phyloP scores from a whole-genome alignment of 1,140 invertebrate genomes.

The Plectus sambesii region DNA sequence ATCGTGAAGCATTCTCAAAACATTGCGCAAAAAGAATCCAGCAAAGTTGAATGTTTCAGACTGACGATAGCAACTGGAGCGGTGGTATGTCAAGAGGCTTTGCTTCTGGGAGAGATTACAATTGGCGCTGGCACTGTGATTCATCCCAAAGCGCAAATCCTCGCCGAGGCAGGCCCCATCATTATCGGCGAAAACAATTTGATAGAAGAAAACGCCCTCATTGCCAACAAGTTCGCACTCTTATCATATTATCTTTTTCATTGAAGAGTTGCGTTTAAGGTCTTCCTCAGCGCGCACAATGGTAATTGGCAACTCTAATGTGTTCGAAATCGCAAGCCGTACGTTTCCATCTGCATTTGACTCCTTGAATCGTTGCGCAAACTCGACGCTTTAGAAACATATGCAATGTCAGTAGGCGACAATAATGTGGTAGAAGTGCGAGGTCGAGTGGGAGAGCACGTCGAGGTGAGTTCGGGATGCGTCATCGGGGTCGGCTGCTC shows the following conservation, averaged over 20 bases:
- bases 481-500: constrained; percentile 76
- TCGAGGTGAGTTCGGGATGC: constrained; percentile 75
- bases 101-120: constrained; percentile 78
- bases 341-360: no score
- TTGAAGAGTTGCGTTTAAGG: constrained; percentile 5
- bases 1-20: no score
- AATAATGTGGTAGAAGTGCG: constrained; percentile 28
- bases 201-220: constrained; percentile 80
- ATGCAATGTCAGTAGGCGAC: no score
- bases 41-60: no score
- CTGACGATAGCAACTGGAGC: constrained; percentile 72
- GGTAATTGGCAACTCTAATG: constrained; percentile 82
- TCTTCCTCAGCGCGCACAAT: constrained; percentile 49
- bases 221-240: constrained; percentile 58
- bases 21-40: no score
- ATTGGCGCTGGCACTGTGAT: constrained; percentile 74
- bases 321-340: constrained; percentile 82
- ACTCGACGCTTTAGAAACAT: no score
- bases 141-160: constrained; percentile 78
- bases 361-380: constrained; percentile 6
- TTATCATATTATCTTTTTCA: constrained; percentile 37
- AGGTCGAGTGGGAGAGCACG: constrained; percentile 65
- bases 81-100: constrained; percentile 79
- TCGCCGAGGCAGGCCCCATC: constrained; percentile 86
- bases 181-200: constrained; percentile 86